Evolutionary conservation across 2,888 invertebrate genomes (phyloP).

Genomic region (Morinoia aosen): DNA sequence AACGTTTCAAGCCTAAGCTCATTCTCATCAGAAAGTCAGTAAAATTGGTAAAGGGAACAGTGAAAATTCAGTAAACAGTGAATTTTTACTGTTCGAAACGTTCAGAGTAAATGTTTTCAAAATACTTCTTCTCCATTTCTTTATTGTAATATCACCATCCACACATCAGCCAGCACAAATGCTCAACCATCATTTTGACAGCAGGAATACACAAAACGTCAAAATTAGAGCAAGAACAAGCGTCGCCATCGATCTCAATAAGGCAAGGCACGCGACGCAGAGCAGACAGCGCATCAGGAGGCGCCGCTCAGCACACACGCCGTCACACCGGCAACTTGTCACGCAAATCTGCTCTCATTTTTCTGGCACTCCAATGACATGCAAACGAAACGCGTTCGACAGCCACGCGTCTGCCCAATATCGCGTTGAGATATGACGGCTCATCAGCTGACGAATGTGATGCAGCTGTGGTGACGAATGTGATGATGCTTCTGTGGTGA

Average conservation of each 20-base stretch:
- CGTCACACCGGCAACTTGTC: neutral
- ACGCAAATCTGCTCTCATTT: conserved; percentile 1
- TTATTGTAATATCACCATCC: too few species aligned
- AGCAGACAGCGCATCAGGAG: neutral
- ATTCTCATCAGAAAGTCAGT: too few species aligned
- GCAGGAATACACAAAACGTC: neutral
- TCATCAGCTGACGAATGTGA: conserved; percentile 4
- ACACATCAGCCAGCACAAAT: neutral
- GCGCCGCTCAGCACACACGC: neutral
- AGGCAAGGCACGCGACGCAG: neutral
- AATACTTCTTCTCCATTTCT: too few species aligned
- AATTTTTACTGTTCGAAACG: too few species aligned
- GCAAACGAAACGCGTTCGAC: conserved; percentile 27
- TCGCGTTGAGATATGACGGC: conserved; percentile 5
- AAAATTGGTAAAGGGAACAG: too few species aligned
- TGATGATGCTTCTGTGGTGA: neutral
- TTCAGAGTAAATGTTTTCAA: too few species aligned
- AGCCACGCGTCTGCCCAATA: neutral
- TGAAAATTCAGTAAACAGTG: too few species aligned
- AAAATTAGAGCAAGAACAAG: neutral
- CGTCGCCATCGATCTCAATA: neutral
- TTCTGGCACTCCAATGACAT: conserved; percentile 31
- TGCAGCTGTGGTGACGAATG: neutral
- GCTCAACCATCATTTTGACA: neutral
- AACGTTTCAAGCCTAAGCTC: too few species aligned